Evolutionary conservation across 1,140 invertebrate genomes (phyloP).

Genomic region (Pogonomyrmex californicus): DNA sequence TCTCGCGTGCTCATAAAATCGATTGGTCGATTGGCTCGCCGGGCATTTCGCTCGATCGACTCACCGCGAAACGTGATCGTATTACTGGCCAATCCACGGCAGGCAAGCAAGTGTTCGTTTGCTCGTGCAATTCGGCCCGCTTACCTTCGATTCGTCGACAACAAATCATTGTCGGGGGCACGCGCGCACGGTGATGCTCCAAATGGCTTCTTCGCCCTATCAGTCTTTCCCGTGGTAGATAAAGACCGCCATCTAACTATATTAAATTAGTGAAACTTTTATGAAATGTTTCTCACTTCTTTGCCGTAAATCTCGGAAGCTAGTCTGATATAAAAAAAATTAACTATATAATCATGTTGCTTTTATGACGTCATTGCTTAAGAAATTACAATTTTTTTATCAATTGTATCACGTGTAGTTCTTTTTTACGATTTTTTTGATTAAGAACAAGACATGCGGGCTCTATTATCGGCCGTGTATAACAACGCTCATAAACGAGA

Average conservation of each 20-base stretch:
- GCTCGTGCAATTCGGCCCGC: slow-evolving; percentile 39
- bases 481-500: slow-evolving; percentile 33
- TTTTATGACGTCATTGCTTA: not conserved
- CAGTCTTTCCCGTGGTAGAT: not conserved
- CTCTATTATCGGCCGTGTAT: slow-evolving; percentile 20
- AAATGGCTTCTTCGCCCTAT: slow-evolving; percentile 8
- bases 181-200: slow-evolving; percentile 8
- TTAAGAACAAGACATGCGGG: not conserved
- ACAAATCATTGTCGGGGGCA: slow-evolving; percentile 48
- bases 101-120: slow-evolving; percentile 44
- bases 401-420: not conserved
- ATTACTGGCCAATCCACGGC: slow-evolving; percentile 58
- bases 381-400: not conserved
- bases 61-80: slow-evolving; percentile 52
- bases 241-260: not conserved
- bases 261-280: not conserved
- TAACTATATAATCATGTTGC: not conserved
- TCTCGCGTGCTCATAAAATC: slow-evolving; percentile 58
- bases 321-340: not conserved
- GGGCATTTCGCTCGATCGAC: slow-evolving; percentile 44
- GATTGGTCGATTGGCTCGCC: slow-evolving; percentile 45
- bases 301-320: not conserved
- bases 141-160: slow-evolving; percentile 45
- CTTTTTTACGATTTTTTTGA: not conserved
- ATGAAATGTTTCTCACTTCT: not conserved